Percentiles rank a stretch among this genome's conserved stretches.
Conservation (phyloP, 1,140 invertebrate genomes). For the Druon quercuslanigerum region DNA sequence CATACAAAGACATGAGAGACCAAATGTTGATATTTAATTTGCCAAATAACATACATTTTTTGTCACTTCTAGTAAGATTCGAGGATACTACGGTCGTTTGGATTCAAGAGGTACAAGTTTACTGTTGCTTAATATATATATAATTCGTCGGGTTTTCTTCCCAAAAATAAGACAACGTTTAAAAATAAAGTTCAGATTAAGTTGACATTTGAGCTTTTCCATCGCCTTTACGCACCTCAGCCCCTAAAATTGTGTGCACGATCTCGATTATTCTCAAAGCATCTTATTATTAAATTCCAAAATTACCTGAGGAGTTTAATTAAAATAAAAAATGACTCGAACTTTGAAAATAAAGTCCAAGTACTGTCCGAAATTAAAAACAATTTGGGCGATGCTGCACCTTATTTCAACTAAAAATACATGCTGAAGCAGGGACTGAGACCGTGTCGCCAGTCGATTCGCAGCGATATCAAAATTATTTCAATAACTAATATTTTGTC, state of each 20-base stretch:
- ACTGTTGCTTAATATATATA: background rate
- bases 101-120: slow-evolving; percentile 8
- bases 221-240: slow-evolving; percentile 10
- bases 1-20: slow-evolving; percentile 25
- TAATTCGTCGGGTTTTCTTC: slow-evolving; percentile 9
- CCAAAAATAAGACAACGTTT: background rate
- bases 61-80: slow-evolving; percentile 7
- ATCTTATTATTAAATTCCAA: background rate
- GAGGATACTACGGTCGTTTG: slow-evolving; percentile 23
- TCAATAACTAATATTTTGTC: slow-evolving; percentile 12
- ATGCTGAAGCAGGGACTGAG: background rate
- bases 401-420: background rate
- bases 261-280: no score
- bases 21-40: slow-evolving; percentile 16
- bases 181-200: slow-evolving; percentile 25
- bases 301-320: background rate
- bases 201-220: slow-evolving; percentile 25
- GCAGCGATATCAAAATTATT: slow-evolving; percentile 11
- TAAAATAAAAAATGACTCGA: no score
- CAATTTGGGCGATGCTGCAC: background rate
- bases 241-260: background rate
- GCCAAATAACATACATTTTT: slow-evolving; percentile 27
- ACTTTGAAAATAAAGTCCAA: background rate
- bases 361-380: background rate
- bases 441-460: slow-evolving; percentile 10